These are phyloP conservation scores for Drosophila sordidula DNA, from an alignment of 2,888 invertebrate species.

Conservation along the genomic window DNA sequence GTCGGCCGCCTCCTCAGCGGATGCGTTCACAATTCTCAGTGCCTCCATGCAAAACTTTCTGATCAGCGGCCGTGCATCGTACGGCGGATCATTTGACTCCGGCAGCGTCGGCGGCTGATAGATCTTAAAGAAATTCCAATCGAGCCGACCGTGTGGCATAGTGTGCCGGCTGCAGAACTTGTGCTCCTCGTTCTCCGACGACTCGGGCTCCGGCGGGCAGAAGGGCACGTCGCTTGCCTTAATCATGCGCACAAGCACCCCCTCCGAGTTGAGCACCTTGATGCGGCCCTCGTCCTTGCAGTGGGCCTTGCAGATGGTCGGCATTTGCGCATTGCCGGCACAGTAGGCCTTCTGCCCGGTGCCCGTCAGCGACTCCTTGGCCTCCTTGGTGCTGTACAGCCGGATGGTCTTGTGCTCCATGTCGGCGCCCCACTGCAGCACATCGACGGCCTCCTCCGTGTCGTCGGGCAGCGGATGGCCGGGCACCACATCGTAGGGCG, in stretches of 20 bases:
- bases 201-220: not conserved
- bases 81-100: not conserved
- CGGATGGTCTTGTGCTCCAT: not conserved
- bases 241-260: not conserved
- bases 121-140: conserved; percentile 50
- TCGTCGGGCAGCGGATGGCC: not conserved
- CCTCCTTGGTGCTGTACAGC: not conserved
- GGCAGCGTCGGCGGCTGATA: conserved; percentile 18
- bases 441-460: conserved; percentile 1
- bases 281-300: conserved; percentile 12
- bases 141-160: conserved; percentile 13
- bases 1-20: not conserved
- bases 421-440: conserved; percentile 9
- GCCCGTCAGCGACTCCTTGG: not conserved
- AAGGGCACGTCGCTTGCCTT: not conserved
- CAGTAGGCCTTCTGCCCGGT: too few species aligned
- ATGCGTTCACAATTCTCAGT: conserved; percentile 6
- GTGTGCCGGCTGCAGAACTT: conserved; percentile 14
- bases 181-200: not conserved
- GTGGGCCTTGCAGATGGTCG: not conserved
- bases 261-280: not conserved
- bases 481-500: not conserved
- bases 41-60: conserved; percentile 41
- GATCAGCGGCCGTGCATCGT: conserved; percentile 32
- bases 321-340: too few species aligned